phyloP scores from a whole-genome alignment of 2,113 vertebrate species.

The Chionis minor region DNA sequence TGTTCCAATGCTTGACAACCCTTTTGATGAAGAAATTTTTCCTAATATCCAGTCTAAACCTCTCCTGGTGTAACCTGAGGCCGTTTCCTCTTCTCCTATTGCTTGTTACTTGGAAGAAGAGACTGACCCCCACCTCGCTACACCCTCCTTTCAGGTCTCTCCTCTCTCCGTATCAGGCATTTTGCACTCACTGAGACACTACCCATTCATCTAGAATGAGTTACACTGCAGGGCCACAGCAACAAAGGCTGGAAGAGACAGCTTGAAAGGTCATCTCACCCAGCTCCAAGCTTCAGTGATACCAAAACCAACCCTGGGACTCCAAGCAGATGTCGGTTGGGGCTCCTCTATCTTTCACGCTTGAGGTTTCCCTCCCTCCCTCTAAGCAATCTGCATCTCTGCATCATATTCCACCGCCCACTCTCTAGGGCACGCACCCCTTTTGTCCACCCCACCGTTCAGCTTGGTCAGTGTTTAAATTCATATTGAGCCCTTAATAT shows the following conservation, averaged over 20 bases:
- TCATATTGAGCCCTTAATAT: background rate
- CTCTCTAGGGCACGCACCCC: background rate
- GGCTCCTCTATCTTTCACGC: background rate
- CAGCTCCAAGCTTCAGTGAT: background rate
- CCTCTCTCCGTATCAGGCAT: background rate
- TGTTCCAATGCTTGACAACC: too few species aligned
- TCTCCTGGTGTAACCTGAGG: too few species aligned
- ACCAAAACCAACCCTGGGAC: background rate
- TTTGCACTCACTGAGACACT: background rate
- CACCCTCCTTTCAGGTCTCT: background rate
- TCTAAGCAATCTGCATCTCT: background rate
- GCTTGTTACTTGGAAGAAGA: too few species aligned
- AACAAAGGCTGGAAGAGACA: background rate
- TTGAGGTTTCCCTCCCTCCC: background rate
- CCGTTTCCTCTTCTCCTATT: too few species aligned
- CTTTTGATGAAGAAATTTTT: too few species aligned
- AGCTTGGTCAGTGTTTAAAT: background rate
- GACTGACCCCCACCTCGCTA: too few species aligned
- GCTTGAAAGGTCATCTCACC: background rate
- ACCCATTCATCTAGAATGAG: background rate
- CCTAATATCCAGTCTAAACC: too few species aligned
- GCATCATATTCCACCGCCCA: background rate
- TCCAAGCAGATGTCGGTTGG: background rate
- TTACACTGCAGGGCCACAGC: background rate
- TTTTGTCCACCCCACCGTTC: background rate